These are phyloP conservation scores for Tragelaphus eurycerus DNA, from an alignment of 2,797 vertebrate genomes.

Conservation along the genomic window DNA sequence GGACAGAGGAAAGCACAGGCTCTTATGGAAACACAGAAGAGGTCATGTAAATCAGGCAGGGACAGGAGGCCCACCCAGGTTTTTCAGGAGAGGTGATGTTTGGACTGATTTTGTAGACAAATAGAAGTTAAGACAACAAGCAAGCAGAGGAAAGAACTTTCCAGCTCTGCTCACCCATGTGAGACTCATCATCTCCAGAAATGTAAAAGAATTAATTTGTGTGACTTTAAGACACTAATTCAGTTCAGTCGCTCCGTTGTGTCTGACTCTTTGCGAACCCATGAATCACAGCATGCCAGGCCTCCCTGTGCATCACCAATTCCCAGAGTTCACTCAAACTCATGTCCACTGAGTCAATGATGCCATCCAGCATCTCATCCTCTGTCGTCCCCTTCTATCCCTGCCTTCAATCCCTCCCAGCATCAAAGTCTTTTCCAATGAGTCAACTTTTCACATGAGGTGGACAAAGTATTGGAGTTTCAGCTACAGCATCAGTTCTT, in stretches of 20 bases:
- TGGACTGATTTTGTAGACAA: background rate
- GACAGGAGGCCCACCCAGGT: background rate
- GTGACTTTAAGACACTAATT: background rate
- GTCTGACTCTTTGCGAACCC: too few relatives aligned
- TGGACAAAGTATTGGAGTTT: too few relatives aligned
- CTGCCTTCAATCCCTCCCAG: too few relatives aligned
- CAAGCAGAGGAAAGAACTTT: background rate
- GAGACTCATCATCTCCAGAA: background rate
- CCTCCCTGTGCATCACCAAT: too few relatives aligned
- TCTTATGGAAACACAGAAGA: background rate
- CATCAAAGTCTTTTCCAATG: too few relatives aligned
- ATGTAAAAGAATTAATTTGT: background rate
- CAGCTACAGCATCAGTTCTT: too few relatives aligned
- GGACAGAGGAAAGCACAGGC: background rate
- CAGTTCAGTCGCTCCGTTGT: rapidly evolving
- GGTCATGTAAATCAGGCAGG: background rate
- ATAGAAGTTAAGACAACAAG: background rate
- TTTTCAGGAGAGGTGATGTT: background rate
- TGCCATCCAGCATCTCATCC: too few relatives aligned
- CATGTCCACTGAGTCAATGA: rapidly evolving
- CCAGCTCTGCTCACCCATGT: background rate
- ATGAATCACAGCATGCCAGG: too few relatives aligned
- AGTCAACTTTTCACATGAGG: too few relatives aligned
- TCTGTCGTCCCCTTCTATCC: too few relatives aligned
- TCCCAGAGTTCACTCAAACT: too few relatives aligned